phyloP scores from a whole-genome alignment of 2,888 invertebrate genomes.

The Watsonalla cultraria region DNA sequence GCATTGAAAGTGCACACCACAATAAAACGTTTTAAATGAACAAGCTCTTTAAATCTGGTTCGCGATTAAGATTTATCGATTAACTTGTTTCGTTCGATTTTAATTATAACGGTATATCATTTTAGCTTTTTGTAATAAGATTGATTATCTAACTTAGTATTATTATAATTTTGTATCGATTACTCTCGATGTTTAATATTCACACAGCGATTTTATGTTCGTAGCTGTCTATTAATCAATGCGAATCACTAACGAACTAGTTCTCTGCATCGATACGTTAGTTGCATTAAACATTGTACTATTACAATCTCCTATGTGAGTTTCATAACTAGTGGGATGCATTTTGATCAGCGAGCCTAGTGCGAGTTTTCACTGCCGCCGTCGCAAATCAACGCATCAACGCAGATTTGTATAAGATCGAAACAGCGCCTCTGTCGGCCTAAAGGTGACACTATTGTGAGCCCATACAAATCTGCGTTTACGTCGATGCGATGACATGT shows the following conservation, averaged over 20 bases:
- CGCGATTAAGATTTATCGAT: conserved; percentile 37
- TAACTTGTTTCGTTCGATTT: conserved; percentile 1
- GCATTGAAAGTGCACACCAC: neutral
- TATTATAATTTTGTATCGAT: neutral
- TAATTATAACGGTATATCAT: neutral
- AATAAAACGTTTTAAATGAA: conserved; percentile 13
- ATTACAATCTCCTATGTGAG: no score
- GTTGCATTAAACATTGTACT: neutral
- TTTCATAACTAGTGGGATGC: neutral
- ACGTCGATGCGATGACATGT: no score
- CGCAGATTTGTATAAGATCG: no score
- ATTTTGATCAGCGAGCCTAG: neutral
- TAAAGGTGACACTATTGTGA: no score
- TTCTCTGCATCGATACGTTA: neutral
- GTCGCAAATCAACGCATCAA: no score
- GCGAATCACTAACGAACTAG: neutral
- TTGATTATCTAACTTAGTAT: neutral
- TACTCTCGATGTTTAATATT: neutral
- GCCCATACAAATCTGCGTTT: no score
- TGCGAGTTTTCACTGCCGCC: no score
- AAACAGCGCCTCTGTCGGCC: no score
- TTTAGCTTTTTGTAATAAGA: neutral
- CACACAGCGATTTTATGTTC: neutral
- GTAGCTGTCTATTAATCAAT: neutral
- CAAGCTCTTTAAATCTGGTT: conserved; percentile 30